Evolutionary conservation across 2,888 invertebrate species (phyloP).

Genomic region (Sturmia bella): DNA sequence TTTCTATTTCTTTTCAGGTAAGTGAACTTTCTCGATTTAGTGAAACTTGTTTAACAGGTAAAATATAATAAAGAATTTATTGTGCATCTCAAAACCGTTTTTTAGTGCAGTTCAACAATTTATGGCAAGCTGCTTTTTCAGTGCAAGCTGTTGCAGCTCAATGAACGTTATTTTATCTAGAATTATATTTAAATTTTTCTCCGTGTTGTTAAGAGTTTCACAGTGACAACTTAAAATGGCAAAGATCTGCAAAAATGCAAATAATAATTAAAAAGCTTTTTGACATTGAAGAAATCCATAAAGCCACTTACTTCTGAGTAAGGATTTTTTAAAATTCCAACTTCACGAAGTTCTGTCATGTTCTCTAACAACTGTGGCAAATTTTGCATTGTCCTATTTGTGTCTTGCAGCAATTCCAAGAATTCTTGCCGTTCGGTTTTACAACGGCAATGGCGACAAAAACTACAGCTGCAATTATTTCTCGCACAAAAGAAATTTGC

Average conservation of each 20-base stretch:
- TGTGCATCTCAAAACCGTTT: no score
- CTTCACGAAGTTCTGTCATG: not conserved
- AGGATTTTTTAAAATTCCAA: not conserved
- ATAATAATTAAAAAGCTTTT: not conserved
- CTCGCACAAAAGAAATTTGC: not conserved
- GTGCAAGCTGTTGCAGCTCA: not conserved
- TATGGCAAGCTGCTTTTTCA: not conserved
- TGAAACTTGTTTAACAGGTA: no score
- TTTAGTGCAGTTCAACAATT: no score
- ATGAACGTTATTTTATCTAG: constrained; percentile 26
- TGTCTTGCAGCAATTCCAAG: constrained; percentile 19
- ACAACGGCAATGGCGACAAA: constrained; percentile 2
- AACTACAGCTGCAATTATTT: constrained; percentile 8
- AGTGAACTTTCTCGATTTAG: no score
- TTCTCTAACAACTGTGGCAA: not conserved
- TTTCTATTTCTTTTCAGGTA: no score
- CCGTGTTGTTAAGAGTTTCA: constrained; percentile 33
- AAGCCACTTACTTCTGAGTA: constrained; percentile 32
- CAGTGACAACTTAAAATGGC: constrained; percentile 26
- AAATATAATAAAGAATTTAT: no score
- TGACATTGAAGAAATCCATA: not conserved
- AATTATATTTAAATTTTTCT: constrained; percentile 36
- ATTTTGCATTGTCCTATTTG: not conserved
- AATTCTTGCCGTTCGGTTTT: constrained; percentile 28
- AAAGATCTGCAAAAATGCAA: constrained; percentile 16